A percentile compares a stretch with the other conserved stretches of the same genome.
Conservation (phyloP, 2,113 vertebrate species). For the Monopterus albus region DNA sequence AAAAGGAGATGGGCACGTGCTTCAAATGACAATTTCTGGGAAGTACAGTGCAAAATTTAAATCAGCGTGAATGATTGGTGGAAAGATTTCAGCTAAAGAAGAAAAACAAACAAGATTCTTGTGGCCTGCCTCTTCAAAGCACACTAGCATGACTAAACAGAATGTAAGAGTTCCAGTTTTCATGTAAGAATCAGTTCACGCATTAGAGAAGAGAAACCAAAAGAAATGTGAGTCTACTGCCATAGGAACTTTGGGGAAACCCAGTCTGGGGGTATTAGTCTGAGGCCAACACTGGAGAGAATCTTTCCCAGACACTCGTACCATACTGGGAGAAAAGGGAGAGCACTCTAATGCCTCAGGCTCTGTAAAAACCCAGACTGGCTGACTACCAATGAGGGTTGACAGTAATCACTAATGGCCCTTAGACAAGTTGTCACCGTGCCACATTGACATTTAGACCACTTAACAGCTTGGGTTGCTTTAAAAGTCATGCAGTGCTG, state of each 20-base stretch:
- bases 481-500: conserved; percentile 18
- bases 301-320: conserved; percentile 53
- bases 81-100: conserved; percentile 31
- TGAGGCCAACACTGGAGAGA: conserved; percentile 17
- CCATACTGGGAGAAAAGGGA: conserved; percentile 57
- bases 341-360: conserved; percentile 40
- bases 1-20: not conserved
- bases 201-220: conserved; percentile 18
- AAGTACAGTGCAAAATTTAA: conserved; percentile 2
- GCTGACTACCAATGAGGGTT: conserved; percentile 35
- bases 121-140: conserved; percentile 39
- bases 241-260: conserved; percentile 41
- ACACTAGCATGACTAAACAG: conserved; percentile 26
- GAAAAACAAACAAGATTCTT: conserved; percentile 50
- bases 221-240: conserved; percentile 9
- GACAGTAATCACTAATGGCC: conserved; percentile 46
- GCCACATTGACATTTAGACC: conserved; percentile 50
- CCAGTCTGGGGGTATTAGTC: conserved; percentile 31
- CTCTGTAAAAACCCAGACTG: conserved; percentile 45
- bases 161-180: conserved; percentile 21
- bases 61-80: conserved; percentile 13
- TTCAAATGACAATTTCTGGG: conserved; percentile 29
- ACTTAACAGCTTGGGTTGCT: conserved; percentile 41
- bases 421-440: conserved; percentile 42
- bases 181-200: conserved; percentile 32